phyloP scores from a whole-genome alignment of 23 tunicate genomes.

The Diplosoma virens region DNA sequence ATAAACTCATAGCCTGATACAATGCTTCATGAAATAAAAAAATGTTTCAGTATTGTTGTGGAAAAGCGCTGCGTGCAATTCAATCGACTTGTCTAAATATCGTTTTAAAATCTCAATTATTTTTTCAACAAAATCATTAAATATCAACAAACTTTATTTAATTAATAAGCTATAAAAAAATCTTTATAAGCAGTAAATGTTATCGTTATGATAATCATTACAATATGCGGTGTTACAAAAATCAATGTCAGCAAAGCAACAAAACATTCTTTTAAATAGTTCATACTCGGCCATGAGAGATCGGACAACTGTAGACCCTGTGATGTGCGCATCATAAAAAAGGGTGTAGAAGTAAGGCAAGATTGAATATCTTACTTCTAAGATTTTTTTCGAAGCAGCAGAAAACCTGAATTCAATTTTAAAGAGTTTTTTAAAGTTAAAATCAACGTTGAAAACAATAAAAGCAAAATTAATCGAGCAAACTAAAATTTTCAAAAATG shows the following conservation, averaged over 20 bases:
- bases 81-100: too few species aligned
- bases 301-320: constrained; percentile 73
- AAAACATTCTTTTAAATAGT: neutral
- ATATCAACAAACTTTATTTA: too few species aligned
- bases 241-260: neutral
- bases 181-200: too few species aligned
- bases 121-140: too few species aligned
- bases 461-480: neutral
- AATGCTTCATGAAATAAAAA: too few species aligned
- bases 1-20: too few species aligned
- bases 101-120: too few species aligned
- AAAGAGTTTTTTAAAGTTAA: too few species aligned
- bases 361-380: constrained; percentile 59
- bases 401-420: constrained; percentile 70
- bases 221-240: neutral
- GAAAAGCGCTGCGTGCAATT: too few species aligned
- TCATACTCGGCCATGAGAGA: constrained; percentile 91
- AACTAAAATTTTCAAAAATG: neutral
- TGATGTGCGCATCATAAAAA: constrained; percentile 67
- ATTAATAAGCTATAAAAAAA: too few species aligned
- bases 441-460: neutral
- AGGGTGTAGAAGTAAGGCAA: constrained; percentile 87
- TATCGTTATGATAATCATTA: too few species aligned
- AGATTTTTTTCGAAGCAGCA: constrained; percentile 55
- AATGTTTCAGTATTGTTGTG: too few species aligned